These are phyloP conservation scores for Thecocarcelia acutangulata DNA, from an alignment of 2,888 invertebrate species.

Conservation along the genomic window DNA sequence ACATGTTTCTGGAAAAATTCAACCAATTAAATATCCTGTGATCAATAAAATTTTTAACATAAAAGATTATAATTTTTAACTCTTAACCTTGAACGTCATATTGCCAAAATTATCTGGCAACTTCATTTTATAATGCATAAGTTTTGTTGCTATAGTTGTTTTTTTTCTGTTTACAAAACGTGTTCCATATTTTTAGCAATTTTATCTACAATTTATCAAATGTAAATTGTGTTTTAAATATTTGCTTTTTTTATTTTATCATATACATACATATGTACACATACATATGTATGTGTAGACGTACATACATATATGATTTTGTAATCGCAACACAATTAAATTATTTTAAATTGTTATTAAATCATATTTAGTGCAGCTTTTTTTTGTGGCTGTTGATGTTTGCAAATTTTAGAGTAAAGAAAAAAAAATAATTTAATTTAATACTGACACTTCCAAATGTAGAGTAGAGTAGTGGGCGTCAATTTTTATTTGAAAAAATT, in stretches of 20 bases:
- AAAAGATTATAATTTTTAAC: no score
- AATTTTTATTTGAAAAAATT: slow-evolving; percentile 45
- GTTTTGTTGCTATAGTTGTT: slow-evolving; percentile 9
- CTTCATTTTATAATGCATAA: no score
- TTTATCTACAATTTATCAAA: slow-evolving; percentile 48
- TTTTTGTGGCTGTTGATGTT: slow-evolving; percentile 30
- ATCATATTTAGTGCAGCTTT: slow-evolving; percentile 55
- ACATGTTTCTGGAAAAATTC: no score
- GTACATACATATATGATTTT: slow-evolving; percentile 19
- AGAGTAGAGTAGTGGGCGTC: slow-evolving; percentile 59
- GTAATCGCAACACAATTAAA: slow-evolving; percentile 54
- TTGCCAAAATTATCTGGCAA: no score
- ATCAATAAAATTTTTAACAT: no score
- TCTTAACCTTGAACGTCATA: no score
- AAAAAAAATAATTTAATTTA: slow-evolving; percentile 42
- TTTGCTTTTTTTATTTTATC: slow-evolving; percentile 17
- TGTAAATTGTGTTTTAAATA: slow-evolving; percentile 40
- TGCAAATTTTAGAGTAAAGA: slow-evolving; percentile 11
- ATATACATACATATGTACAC: no score
- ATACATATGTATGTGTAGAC: no score
- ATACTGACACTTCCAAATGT: slow-evolving; percentile 56
- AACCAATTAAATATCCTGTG: no score
- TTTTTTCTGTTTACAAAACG: slow-evolving; percentile 25
- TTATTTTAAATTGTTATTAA: slow-evolving; percentile 56
- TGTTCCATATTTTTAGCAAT: slow-evolving; percentile 44